Percentiles rank a stretch among this genome's conserved stretches.
phyloP scores from a whole-genome alignment of 2,797 vertebrate genomes.

The Valencia hispanica region DNA sequence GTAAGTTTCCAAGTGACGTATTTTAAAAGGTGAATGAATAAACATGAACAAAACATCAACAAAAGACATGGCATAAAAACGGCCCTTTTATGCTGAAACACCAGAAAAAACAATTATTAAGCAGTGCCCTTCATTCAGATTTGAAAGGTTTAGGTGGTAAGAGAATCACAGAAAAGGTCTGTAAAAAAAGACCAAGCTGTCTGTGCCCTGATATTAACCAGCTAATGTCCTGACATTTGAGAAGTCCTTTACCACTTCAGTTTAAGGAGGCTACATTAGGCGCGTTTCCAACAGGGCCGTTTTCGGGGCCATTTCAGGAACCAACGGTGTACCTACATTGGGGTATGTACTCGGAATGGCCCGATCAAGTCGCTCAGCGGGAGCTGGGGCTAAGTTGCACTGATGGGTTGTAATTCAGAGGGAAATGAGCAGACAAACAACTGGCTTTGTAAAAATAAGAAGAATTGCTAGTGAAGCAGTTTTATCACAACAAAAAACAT shows the following conservation, averaged over 20 bases:
- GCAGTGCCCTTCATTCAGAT: not conserved
- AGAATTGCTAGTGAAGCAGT: too few relatives aligned
- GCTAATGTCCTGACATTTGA: not conserved
- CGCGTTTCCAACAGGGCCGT: too few relatives aligned
- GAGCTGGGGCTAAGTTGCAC: too few relatives aligned
- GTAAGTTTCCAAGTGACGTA: conserved; percentile 42
- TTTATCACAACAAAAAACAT: too few relatives aligned
- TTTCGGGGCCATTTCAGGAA: too few relatives aligned
- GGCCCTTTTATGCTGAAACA: not conserved
- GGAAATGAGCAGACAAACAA: too few relatives aligned
- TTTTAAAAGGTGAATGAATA: conserved; percentile 34
- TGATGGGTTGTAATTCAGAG: too few relatives aligned
- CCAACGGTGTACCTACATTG: too few relatives aligned
- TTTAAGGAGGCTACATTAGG: not conserved
- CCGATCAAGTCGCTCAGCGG: too few relatives aligned
- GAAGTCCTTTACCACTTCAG: not conserved
- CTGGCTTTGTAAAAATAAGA: too few relatives aligned
- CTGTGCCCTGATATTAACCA: not conserved
- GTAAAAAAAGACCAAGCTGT: not conserved
- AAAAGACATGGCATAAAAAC: not conserved
- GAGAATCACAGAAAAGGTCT: not conserved
- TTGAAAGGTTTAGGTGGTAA: not conserved
- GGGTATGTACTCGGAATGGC: too few relatives aligned
- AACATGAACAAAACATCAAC: conserved; percentile 23
- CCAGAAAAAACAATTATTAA: not conserved